Evolutionary conservation across 2,888 invertebrate species (phyloP).

Genomic region (Danaus chrysippus): DNA sequence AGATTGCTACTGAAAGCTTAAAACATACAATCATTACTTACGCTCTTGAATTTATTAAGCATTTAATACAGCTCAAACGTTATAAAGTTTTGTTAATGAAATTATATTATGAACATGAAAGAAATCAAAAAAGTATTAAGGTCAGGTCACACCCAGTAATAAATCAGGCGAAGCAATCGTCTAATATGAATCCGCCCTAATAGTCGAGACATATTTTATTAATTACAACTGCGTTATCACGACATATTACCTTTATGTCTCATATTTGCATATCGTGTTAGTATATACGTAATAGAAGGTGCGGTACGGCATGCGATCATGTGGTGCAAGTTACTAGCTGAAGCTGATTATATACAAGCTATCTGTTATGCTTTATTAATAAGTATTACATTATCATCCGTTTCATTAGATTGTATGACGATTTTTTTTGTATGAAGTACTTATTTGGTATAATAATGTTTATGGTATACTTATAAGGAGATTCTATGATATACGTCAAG

Average conservation of each 20-base stretch:
- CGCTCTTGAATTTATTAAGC: no score
- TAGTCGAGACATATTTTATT: conserved; percentile 73
- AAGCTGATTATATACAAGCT: conserved; percentile 16
- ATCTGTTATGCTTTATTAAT: no score
- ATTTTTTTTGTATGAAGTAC: no score
- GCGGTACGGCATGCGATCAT: conserved; percentile 60
- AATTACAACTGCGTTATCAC: conserved; percentile 73
- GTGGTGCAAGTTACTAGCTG: conserved; percentile 30
- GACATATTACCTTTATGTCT: conserved; percentile 75
- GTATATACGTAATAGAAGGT: conserved; percentile 60
- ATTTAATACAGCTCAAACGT: background rate
- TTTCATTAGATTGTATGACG: no score
- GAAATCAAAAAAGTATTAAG: conserved; percentile 50
- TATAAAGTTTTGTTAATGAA: background rate
- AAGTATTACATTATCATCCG: no score
- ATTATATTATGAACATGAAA: conserved; percentile 3
- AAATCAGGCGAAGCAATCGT: conserved; percentile 38
- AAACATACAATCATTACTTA: no score
- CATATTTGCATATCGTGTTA: conserved; percentile 76
- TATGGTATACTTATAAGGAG: no score
- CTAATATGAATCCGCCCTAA: conserved; percentile 48
- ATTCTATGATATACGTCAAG: background rate
- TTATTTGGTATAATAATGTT: background rate
- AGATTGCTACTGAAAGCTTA: no score
- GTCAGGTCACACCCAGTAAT: conserved; percentile 42